Base-by-base conservation (phyloP, 1,140 invertebrate genomes). In the Neuroterus valhalla region DNA sequence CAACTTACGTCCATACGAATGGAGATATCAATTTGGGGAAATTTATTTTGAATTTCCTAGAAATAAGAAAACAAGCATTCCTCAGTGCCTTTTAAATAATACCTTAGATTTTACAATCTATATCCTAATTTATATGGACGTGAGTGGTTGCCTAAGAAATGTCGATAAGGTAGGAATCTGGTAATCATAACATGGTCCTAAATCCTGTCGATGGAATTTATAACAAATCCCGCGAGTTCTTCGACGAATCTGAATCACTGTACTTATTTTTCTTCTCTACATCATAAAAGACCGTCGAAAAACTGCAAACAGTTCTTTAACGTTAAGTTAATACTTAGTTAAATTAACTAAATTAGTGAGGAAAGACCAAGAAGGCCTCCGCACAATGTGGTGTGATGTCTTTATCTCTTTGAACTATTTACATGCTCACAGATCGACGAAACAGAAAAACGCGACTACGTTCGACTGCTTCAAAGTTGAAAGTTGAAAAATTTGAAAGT, bases 381-480 rank as follows among this genome's bases (percentile, higher is more conserved):
- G 55, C 55, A 62, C 55, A 38, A 62, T 62, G 55, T 62, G 55
- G 55, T 23, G 55, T 62, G 55, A 62, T 62, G 55, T 62, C 55
- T 62, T 62, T 62, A 31, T 62, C 55, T 62, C 55, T 62, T 62
- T 62, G 23, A 62, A 62, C 55, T 62, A 62, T 62, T 62, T 62
- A 62, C 55, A 62, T 62, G 55, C 23, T 31, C 55, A 26, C 55
- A 26, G 15, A 62, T 62, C 23, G 55, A 62, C 55, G 23, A 62
- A 62, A 31, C 23, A 62, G 23, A 55, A 62, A 62, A 31, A 15
- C 52, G 23, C 52, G 52, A 62, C 52, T 62, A 62, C 55, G 55
- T 62, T 62, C 55, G 55, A 15, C 55, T 62, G 55, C 55, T 62
- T 31, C 55, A 26, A 62, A 62, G 15, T 14, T 52, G 15, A 62